Percentiles rank a stretch among this genome's conserved stretches.
Evolutionary conservation across 2,113 vertebrate genomes (phyloP).

Genomic region (Phaethon lepturus): DNA sequence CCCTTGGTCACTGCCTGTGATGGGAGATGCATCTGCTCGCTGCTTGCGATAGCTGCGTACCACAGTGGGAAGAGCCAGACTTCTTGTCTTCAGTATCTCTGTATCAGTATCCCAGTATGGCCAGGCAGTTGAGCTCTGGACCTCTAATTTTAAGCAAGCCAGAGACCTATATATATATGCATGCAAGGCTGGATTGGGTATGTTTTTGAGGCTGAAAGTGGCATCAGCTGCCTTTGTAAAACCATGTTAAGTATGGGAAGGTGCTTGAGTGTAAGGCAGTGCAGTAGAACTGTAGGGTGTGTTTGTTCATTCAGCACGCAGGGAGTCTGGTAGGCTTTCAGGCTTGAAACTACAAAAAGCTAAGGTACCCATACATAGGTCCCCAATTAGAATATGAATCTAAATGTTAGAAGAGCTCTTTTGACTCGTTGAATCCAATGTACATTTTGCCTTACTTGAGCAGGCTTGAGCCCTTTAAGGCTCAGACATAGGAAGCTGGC

Average conservation of each 20-base stretch:
- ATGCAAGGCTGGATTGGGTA: not conserved
- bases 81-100: not conserved
- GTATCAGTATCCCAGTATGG: not conserved
- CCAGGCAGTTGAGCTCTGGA: not conserved
- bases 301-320: not conserved
- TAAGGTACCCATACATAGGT: not conserved
- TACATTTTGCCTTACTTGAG: not conserved
- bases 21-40: not conserved
- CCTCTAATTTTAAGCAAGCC: not conserved
- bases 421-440: not conserved
- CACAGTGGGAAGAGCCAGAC: not conserved
- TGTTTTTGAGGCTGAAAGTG: not conserved
- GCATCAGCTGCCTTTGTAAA: not conserved
- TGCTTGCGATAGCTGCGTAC: not conserved
- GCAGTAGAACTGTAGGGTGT: not conserved
- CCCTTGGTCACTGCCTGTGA: not conserved
- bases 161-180: not conserved
- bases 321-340: not conserved
- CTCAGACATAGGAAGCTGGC: not conserved
- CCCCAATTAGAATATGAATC: not conserved
- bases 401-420: fast-evolving
- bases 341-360: not conserved
- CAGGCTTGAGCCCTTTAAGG: not conserved
- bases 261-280: not conserved
- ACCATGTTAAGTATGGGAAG: fast-evolving